Conservation (phyloP, 2,888 invertebrate species). For the Fabriciana adippe region DNA sequence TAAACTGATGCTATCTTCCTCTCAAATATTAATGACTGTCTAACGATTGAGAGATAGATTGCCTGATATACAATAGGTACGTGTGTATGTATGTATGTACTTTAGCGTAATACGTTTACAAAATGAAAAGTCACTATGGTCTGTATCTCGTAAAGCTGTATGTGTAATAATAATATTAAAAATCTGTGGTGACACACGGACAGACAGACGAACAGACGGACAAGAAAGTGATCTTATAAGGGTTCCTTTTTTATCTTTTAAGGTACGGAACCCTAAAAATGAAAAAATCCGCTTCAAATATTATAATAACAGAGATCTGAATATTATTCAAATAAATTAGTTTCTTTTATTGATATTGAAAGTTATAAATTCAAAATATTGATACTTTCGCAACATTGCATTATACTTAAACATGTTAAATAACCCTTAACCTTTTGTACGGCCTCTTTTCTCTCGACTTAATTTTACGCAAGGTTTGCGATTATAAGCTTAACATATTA, state of each 20-base stretch:
- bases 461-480: conserved; percentile 18
- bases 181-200: too few species aligned
- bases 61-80: neutral
- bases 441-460: conserved; percentile 14
- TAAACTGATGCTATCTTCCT: conserved; percentile 11
- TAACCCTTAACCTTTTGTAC: conserved; percentile 21
- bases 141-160: too few species aligned
- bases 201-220: too few species aligned
- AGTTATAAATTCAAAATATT: conserved; percentile 10
- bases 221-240: too few species aligned
- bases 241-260: too few species aligned
- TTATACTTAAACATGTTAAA: conserved; percentile 15
- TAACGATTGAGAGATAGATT: conserved; percentile 2
- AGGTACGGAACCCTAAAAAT: too few species aligned
- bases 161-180: too few species aligned
- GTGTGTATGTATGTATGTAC: too few species aligned
- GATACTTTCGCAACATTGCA: conserved; percentile 11
- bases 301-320: too few species aligned
- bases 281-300: too few species aligned
- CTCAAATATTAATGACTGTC: conserved; percentile 16
- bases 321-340: neutral
- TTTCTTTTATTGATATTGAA: neutral
- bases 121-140: too few species aligned
- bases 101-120: too few species aligned
- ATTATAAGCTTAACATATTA: conserved; percentile 3